Evolutionary conservation across 2,113 vertebrate genomes (phyloP).

Genomic region (Pollachius pollachius): DNA sequence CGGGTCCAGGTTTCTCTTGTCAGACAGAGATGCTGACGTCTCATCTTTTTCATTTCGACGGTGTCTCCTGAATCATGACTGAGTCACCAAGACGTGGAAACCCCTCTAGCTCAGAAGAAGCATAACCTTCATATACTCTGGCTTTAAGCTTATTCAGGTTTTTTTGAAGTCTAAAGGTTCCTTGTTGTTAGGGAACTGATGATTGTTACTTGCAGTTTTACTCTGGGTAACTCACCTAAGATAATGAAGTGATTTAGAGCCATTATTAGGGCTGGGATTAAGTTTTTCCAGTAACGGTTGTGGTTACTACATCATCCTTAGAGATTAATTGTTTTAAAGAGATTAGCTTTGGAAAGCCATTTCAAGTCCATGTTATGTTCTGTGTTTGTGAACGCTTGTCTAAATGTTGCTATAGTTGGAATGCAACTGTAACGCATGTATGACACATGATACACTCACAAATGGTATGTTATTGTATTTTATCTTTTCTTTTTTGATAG

Average conservation of each 20-base stretch:
- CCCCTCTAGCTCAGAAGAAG: constrained; percentile 24
- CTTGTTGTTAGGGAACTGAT: constrained; percentile 66
- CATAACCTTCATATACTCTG: constrained; percentile 63
- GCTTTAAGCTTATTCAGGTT: constrained; percentile 82
- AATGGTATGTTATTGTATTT: constrained; percentile 79
- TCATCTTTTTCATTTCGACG: constrained; percentile 14
- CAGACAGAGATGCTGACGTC: constrained; percentile 6
- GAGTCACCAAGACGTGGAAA: constrained; percentile 33
- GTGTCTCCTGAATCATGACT: constrained; percentile 26
- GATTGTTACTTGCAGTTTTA: constrained; percentile 89
- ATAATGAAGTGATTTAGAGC: constrained; percentile 70
- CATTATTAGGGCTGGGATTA: constrained; percentile 54
- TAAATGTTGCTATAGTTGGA: constrained; percentile 83
- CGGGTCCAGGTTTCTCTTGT: background rate
- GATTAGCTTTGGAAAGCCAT: constrained; percentile 57
- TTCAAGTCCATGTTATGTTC: constrained; percentile 55
- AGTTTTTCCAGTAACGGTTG: constrained; percentile 42
- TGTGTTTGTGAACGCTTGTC: constrained; percentile 81
- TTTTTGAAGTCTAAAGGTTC: constrained; percentile 75
- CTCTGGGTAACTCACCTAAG: constrained; percentile 57
- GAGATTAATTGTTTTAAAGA: constrained; percentile 45
- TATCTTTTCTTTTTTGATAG: constrained; percentile 74
- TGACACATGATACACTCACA: constrained; percentile 86
- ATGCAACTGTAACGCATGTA: constrained; percentile 92
- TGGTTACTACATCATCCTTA: constrained; percentile 41